Evolutionary conservation across 2,113 vertebrate species (phyloP).

Genomic region (Rafetus swinhoei): DNA sequence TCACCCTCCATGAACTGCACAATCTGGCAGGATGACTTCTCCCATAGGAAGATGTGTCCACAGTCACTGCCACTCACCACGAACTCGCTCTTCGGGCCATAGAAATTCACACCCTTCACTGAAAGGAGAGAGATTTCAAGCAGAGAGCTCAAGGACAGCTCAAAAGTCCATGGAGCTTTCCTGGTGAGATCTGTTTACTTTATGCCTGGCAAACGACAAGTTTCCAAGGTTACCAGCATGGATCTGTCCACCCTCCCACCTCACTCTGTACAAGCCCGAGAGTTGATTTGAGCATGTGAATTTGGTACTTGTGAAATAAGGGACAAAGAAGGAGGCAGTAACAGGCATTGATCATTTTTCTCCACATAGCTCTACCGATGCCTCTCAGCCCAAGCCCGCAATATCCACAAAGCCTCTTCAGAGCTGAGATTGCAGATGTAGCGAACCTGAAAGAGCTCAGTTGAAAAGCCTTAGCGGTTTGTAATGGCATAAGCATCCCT

Average conservation of each 20-base stretch:
- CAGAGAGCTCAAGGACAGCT: background rate
- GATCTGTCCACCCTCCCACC: background rate
- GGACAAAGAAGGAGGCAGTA: background rate
- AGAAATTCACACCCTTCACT: slow-evolving; percentile 97
- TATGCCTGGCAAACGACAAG: background rate
- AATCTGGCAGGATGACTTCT: slow-evolving; percentile 92
- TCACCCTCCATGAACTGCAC: slow-evolving; percentile 97
- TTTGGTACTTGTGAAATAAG: background rate
- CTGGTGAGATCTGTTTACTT: background rate
- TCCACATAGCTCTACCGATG: background rate
- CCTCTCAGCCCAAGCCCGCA: background rate
- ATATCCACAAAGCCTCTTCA: background rate
- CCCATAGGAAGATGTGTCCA: slow-evolving; percentile 95
- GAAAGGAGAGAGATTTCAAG: slow-evolving; percentile 32
- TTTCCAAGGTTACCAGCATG: background rate
- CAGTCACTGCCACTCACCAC: slow-evolving; percentile 95
- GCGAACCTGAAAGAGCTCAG: background rate
- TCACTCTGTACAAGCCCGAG: background rate
- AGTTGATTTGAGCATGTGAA: background rate
- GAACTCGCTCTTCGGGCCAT: slow-evolving; percentile 91
- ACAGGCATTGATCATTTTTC: background rate
- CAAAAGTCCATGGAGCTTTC: background rate
- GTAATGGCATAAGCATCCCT: background rate
- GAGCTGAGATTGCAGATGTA: background rate
- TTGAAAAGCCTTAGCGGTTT: background rate